These are phyloP conservation scores for Pipistrellus kuhlii DNA, from an alignment of 2,797 vertebrate genomes.

Conservation along the genomic window DNA sequence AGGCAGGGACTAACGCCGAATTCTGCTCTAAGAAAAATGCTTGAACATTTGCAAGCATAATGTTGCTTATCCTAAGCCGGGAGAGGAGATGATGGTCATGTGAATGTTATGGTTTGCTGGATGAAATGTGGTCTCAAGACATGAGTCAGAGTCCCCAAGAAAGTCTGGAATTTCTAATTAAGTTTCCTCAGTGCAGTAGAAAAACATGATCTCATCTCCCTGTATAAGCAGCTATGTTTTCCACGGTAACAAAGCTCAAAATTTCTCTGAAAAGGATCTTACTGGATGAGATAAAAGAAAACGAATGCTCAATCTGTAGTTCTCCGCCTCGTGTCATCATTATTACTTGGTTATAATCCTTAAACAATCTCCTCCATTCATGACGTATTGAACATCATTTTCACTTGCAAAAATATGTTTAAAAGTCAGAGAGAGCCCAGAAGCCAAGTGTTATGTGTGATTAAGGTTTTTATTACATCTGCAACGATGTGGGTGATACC, in stretches of 20 bases:
- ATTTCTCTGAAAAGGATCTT: slow-evolving; percentile 73
- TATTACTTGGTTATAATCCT: not conserved
- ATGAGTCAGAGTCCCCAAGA: slow-evolving; percentile 87
- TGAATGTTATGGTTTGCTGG: slow-evolving; percentile 59
- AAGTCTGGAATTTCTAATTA: slow-evolving; percentile 89
- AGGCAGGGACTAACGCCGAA: not conserved
- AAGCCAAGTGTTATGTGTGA: not conserved
- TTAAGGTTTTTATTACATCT: slow-evolving; percentile 55
- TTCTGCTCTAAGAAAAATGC: slow-evolving; percentile 44
- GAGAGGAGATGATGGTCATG: slow-evolving; percentile 9
- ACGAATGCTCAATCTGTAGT: slow-evolving; percentile 30
- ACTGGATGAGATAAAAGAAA: slow-evolving; percentile 74
- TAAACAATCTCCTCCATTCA: not conserved
- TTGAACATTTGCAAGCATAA: not conserved
- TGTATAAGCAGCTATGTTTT: slow-evolving; percentile 68
- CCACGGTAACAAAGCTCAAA: slow-evolving; percentile 70
- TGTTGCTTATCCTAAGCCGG: not conserved
- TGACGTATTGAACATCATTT: slow-evolving; percentile 52
- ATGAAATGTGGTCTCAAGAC: slow-evolving; percentile 77
- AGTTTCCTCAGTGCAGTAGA: slow-evolving; percentile 80
- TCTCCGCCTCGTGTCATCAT: slow-evolving; percentile 41
- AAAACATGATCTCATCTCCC: slow-evolving; percentile 80
- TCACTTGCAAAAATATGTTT: slow-evolving; percentile 57
- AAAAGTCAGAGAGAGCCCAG: slow-evolving; percentile 61
- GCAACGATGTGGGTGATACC: slow-evolving; percentile 9